Conservation (phyloP, 2,888 invertebrate genomes). For the Craniophora ligustri region DNA sequence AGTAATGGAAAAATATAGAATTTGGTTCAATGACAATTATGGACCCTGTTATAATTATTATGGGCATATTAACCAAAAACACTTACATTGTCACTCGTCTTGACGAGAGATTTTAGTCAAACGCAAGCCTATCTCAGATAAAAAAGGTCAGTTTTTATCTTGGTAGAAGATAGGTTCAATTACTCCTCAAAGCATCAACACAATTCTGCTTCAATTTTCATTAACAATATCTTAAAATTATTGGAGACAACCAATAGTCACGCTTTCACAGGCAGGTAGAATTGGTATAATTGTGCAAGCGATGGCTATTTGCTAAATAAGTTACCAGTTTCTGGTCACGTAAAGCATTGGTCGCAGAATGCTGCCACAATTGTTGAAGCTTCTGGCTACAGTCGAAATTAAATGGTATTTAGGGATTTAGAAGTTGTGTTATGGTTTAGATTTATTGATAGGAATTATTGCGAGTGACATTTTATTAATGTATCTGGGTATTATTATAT, state of each 20-base stretch:
- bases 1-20: too few species aligned
- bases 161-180: too few species aligned
- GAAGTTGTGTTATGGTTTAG: constrained; percentile 25
- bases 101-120: too few species aligned
- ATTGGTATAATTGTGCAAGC: constrained; percentile 55
- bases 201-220: constrained; percentile 6
- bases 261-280: constrained; percentile 49
- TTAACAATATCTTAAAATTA: constrained; percentile 45
- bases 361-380: constrained; percentile 21
- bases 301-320: constrained; percentile 48
- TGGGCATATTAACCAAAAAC: too few species aligned
- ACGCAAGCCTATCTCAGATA: too few species aligned
- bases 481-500: too few species aligned
- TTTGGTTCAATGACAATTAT: too few species aligned
- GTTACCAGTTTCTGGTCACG: constrained; percentile 53
- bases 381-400: constrained; percentile 26
- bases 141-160: too few species aligned
- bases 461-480: too few species aligned
- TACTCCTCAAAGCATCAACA: constrained; percentile 15
- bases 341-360: constrained; percentile 41
- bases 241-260: constrained; percentile 43
- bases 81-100: too few species aligned
- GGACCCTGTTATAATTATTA: too few species aligned
- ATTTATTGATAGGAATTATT: neutral
- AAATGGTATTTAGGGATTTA: constrained; percentile 43